Evolutionary conservation across 2,888 invertebrate species (phyloP).

Genomic region (Eubasilissa splendida): DNA sequence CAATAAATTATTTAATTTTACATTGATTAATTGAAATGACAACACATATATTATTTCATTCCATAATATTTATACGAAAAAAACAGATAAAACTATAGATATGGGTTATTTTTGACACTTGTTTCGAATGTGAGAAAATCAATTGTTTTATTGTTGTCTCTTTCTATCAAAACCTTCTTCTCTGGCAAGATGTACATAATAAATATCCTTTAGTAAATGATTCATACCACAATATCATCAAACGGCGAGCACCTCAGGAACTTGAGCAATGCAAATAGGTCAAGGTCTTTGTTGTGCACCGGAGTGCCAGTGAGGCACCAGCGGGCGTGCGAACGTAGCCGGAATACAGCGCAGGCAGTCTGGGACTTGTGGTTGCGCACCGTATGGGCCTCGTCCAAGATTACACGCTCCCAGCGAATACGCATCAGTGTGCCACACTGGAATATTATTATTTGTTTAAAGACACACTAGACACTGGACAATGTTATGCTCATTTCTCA

Average conservation of each 20-base stretch:
- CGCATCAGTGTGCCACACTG: slow-evolving; percentile 76
- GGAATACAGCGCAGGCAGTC: slow-evolving; percentile 81
- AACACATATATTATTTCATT: too few species aligned
- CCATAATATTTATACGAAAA: too few species aligned
- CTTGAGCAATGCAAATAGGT: slow-evolving; percentile 84
- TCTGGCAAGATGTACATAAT: too few species aligned
- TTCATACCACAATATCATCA: slow-evolving; percentile 81
- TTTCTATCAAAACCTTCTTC: too few species aligned
- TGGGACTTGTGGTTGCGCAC: slow-evolving; percentile 90
- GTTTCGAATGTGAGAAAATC: too few species aligned
- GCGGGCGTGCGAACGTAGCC: slow-evolving; percentile 74
- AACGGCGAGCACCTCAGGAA: slow-evolving; percentile 92
- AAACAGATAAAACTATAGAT: too few species aligned
- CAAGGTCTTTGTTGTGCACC: slow-evolving; percentile 93
- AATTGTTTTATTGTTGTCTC: too few species aligned
- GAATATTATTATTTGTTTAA: not conserved
- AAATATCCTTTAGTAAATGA: not conserved
- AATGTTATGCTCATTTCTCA: too few species aligned
- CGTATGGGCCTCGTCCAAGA: slow-evolving; percentile 95
- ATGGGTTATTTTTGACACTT: too few species aligned
- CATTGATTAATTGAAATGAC: too few species aligned
- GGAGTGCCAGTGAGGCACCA: slow-evolving; percentile 97
- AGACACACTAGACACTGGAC: too few species aligned
- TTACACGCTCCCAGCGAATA: slow-evolving; percentile 87
- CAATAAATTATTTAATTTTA: too few species aligned